These are phyloP conservation scores for Spodoptera exigua DNA, from an alignment of 2,888 invertebrate genomes.

Conservation along the genomic window DNA sequence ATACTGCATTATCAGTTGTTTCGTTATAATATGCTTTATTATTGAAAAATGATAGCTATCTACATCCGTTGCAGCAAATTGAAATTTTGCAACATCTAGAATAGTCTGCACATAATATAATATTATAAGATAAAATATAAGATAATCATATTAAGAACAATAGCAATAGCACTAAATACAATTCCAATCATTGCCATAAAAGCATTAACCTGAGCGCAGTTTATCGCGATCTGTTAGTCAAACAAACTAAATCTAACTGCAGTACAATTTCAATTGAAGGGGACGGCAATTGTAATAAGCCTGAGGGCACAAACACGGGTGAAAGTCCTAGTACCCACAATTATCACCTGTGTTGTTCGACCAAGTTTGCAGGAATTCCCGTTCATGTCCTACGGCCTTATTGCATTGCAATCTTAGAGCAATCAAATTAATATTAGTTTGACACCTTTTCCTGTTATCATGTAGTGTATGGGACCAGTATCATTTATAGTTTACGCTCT, in stretches of 20 bases:
- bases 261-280: constrained; percentile 54
- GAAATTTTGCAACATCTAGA: not conserved
- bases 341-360: constrained; percentile 57
- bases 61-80: constrained; percentile 1
- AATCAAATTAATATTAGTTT: constrained; percentile 64
- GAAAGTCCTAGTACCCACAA: constrained; percentile 61
- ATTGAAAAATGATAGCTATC: too few species aligned
- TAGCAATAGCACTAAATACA: not conserved
- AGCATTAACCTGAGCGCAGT: constrained; percentile 22
- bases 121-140: too few species aligned
- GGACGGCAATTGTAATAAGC: constrained; percentile 52
- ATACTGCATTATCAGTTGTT: too few species aligned
- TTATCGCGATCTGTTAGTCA: constrained; percentile 47
- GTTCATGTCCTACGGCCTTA: constrained; percentile 57
- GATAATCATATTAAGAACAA: not conserved
- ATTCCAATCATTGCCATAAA: constrained; percentile 11
- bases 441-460: constrained; percentile 63
- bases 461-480: constrained; percentile 30
- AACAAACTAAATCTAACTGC: constrained; percentile 53
- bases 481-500: constrained; percentile 34
- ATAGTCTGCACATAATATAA: too few species aligned
- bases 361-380: constrained; percentile 48
- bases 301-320: constrained; percentile 50
- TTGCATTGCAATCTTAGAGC: constrained; percentile 58
- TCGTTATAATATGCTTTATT: too few species aligned